Base-by-base conservation (phyloP, 2,888 invertebrate species). In the Anthoptus insignis region DNA sequence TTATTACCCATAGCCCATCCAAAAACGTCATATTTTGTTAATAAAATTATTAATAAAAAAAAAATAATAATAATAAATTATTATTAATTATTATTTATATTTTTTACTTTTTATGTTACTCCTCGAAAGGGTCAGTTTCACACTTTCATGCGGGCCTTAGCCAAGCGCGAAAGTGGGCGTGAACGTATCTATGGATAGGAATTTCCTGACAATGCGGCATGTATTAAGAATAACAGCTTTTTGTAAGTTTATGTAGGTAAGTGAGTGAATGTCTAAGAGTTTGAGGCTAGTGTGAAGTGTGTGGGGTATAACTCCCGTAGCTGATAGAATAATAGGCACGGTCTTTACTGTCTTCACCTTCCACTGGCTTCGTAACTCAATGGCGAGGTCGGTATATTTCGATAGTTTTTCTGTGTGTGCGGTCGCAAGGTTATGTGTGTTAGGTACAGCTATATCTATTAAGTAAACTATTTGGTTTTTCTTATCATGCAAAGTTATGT, bases 401-500 rank as follows among this genome's bases (percentile, higher is more conserved):
- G 47, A 9, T 11, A 47, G 11, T 47, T 47, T 47, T n/a, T 14
- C 47, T 3, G 47, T n/a, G 13, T n/a, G 13, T 6, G 39, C 11
- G 14, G 3, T 39, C 3, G 13, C 3, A n/a, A 39, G 13, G 39
- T 39, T 39, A 32, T 32, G 39, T 39, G 39, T 39, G 14, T 39
- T 39, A 39, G 39, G 39, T 3, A 39, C 14, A 13, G 39, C 39
- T 39, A 39, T 39, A 14, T 39, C 39, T n/a, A 39, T 39, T 39
- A 47, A 4, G 16, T 47, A 47, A 11, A 47, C 47, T 47, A 19
- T 14, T 47, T 47, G 13, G 22, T 19, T 47, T 3, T 19, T 11
- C 16, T 47, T 47, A 19, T 47, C 47, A 11, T 47, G 19, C 9
- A 47, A 22, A n/a, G 47, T 47, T 11, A 47, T 56, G 13, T 56